These are phyloP conservation scores for Drosophila pectinifera DNA, from an alignment of 1,140 invertebrate species.

Conservation along the genomic window DNA sequence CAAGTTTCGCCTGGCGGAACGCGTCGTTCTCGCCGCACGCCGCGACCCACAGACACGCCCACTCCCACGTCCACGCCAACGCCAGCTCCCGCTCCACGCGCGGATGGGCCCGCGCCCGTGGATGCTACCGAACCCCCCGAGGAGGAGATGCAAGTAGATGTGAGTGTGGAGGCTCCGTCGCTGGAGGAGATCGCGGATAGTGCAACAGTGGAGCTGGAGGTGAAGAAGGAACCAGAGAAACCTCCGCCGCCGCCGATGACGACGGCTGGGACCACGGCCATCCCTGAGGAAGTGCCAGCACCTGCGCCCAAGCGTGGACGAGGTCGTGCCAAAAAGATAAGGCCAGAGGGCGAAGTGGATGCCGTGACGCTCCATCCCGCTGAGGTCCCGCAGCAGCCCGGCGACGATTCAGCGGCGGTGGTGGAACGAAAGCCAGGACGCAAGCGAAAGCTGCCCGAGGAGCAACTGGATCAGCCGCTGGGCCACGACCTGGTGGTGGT, in stretches of 20 bases:
- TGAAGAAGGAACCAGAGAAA: slow-evolving; percentile 68
- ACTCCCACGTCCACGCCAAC: slow-evolving; percentile 13
- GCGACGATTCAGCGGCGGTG: slow-evolving; percentile 40
- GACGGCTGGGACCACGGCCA: background rate
- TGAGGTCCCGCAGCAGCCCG: background rate
- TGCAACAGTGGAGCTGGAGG: slow-evolving; percentile 11
- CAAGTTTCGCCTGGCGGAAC: slow-evolving; percentile 46
- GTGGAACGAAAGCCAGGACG: slow-evolving; percentile 64
- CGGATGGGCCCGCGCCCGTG: slow-evolving; percentile 1
- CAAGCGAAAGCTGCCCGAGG: slow-evolving; percentile 64
- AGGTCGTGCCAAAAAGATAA: slow-evolving; percentile 75
- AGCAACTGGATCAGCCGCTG: slow-evolving; percentile 20
- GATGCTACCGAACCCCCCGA: background rate
- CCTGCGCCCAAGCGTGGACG: slow-evolving; percentile 69
- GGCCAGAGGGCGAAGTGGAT: slow-evolving; percentile 37
- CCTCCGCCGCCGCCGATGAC: background rate
- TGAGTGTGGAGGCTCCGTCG: background rate
- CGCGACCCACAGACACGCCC: slow-evolving; percentile 60
- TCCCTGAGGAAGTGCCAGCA: slow-evolving; percentile 9
- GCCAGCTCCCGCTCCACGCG: background rate
- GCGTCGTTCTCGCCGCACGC: slow-evolving; percentile 70
- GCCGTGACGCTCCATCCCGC: background rate
- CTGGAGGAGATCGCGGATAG: slow-evolving; percentile 10
- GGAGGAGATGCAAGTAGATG: background rate
- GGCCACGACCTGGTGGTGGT: slow-evolving; percentile 19